Evolutionary conservation across 2,888 invertebrate genomes (phyloP).

Genomic region (Stenolophus ochropezus): DNA sequence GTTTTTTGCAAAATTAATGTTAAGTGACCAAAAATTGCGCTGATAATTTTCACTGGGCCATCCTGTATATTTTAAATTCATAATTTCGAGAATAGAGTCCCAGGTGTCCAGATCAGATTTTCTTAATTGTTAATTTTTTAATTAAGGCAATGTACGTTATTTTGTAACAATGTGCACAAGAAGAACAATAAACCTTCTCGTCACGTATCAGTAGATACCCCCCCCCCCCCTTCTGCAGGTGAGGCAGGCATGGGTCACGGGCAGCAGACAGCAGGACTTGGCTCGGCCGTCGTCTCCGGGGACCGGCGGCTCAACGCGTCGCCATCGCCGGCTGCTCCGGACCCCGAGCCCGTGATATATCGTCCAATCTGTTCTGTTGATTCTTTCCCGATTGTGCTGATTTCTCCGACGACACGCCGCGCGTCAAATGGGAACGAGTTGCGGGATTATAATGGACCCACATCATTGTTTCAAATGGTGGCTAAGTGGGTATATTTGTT

Average conservation of each 20-base stretch:
- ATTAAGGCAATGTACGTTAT: too few relatives aligned
- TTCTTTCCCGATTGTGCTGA: constrained; percentile 43
- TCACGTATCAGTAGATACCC: too few relatives aligned
- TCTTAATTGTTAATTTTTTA: too few relatives aligned
- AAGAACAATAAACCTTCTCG: not conserved
- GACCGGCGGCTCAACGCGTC: constrained; percentile 40
- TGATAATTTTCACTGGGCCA: too few relatives aligned
- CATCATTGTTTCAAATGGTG: not conserved
- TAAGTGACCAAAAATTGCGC: too few relatives aligned
- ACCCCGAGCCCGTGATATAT: constrained; percentile 24
- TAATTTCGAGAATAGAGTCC: too few relatives aligned
- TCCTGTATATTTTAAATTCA: too few relatives aligned
- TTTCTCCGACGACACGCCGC: not conserved
- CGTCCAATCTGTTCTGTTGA: constrained; percentile 46
- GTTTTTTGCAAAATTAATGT: too few relatives aligned
- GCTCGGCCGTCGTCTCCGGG: not conserved
- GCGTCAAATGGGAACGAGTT: not conserved
- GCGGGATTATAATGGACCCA: not conserved
- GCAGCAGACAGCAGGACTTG: not conserved
- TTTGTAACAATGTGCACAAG: too few relatives aligned
- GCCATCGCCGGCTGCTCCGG: constrained; percentile 1
- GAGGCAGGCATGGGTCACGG: not conserved
- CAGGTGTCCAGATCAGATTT: too few relatives aligned
- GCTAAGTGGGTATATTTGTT: not conserved
- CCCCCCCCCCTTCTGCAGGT: too few relatives aligned